Conservation (phyloP, 2,888 invertebrate species). For the Amphipyra tragopoginis region DNA sequence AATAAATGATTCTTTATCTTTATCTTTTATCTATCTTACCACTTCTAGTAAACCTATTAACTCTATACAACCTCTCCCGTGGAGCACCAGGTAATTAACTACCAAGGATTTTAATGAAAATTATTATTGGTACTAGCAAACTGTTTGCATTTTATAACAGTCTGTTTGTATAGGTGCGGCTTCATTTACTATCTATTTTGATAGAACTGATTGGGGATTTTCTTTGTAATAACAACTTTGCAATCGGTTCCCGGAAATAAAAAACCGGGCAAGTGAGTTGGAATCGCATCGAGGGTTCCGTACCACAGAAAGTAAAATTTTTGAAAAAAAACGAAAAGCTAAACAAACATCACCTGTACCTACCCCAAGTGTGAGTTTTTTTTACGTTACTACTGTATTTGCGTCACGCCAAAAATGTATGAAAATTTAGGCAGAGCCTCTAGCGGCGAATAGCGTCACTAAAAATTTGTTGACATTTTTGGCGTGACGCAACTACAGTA, state of each 20-base stretch:
- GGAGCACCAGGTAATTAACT: conserved; percentile 69
- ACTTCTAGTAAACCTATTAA: conserved; percentile 44
- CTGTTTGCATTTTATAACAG: conserved; percentile 55
- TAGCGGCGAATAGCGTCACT: too few relatives aligned
- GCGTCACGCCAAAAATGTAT: too few relatives aligned
- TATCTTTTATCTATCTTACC: not conserved
- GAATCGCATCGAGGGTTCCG: too few relatives aligned
- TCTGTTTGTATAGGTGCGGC: conserved; percentile 18
- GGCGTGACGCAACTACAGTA: too few relatives aligned
- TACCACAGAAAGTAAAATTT: too few relatives aligned
- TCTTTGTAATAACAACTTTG: conserved; percentile 15
- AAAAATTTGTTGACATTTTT: too few relatives aligned
- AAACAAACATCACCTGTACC: too few relatives aligned
- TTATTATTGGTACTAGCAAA: conserved; percentile 63
- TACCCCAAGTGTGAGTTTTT: too few relatives aligned
- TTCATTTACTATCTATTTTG: conserved; percentile 29
- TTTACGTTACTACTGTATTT: too few relatives aligned
- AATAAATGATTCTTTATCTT: too few relatives aligned
- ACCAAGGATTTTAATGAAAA: conserved; percentile 70
- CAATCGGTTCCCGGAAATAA: not conserved
- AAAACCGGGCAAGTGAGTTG: not conserved
- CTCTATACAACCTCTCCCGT: conserved; percentile 4
- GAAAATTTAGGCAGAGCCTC: too few relatives aligned
- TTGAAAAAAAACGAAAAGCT: too few relatives aligned
- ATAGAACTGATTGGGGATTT: conserved; percentile 40